phyloP scores from a whole-genome alignment of 2,888 invertebrate genomes.

The Scaptomyza caliginosa region DNA sequence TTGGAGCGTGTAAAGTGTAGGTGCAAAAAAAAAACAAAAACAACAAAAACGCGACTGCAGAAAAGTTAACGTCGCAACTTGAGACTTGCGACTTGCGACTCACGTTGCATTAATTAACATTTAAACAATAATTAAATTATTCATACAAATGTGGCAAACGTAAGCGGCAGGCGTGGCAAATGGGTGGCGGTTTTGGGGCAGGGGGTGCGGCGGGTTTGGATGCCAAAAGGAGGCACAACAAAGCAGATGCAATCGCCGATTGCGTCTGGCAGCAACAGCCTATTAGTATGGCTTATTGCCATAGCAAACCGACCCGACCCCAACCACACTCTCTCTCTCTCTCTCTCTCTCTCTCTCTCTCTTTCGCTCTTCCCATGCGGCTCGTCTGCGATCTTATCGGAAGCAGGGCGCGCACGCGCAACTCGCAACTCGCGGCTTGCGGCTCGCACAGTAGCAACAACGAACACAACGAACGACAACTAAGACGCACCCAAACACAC shows the following conservation, averaged over 20 bases:
- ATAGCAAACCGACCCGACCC: conserved; percentile 44
- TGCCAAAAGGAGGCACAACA: conserved; percentile 35
- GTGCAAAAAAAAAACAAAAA: conserved; percentile 37
- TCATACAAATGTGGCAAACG: conserved; percentile 80
- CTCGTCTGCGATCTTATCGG: conserved; percentile 59
- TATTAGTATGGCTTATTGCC: conserved; percentile 78
- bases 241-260: conserved; percentile 52
- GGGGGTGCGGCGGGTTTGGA: neutral
- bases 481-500: conserved; percentile 21
- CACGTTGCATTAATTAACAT: conserved; percentile 83
- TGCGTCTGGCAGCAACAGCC: conserved; percentile 60
- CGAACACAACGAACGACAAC: neutral
- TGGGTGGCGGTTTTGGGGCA: neutral
- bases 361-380: neutral
- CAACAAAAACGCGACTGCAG: conserved; percentile 15
- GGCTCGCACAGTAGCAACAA: conserved; percentile 32
- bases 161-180: conserved; percentile 32
- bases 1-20: conserved; percentile 52
- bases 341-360: neutral
- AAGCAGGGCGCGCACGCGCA: conserved; percentile 72
- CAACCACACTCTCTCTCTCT: neutral
- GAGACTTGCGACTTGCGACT: conserved; percentile 42
- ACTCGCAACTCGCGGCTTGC: conserved; percentile 31
- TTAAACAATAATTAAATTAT: conserved; percentile 83
- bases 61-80: conserved; percentile 26